These are phyloP conservation scores for Branchellion lobata DNA, from an alignment of 2,888 invertebrate species.

Conservation along the genomic window DNA sequence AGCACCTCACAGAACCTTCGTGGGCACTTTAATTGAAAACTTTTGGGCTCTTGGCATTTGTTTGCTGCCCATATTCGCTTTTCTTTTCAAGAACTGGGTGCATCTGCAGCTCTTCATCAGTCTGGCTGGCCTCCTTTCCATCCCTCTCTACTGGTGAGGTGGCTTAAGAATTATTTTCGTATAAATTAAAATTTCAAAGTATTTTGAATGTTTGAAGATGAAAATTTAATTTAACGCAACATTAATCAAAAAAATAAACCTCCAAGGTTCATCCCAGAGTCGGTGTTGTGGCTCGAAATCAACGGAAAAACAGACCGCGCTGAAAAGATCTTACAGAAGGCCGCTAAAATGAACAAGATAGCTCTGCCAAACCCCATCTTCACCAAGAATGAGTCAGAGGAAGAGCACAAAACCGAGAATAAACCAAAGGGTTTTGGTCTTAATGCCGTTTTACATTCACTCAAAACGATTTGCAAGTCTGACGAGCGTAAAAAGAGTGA, in stretches of 20 bases:
- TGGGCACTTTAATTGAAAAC: constrained; percentile 51
- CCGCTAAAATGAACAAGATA: constrained; percentile 51
- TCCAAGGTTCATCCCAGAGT: constrained; percentile 52
- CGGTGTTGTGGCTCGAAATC: constrained; percentile 52
- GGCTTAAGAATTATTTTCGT: background rate
- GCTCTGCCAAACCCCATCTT: constrained; percentile 46
- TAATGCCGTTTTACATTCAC: background rate
- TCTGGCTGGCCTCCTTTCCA: constrained; percentile 49
- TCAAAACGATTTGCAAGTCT: background rate
- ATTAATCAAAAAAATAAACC: too few relatives aligned
- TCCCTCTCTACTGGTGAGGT: constrained; percentile 51
- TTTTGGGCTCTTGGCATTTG: constrained; percentile 53
- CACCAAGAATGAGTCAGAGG: background rate
- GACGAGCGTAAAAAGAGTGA: background rate
- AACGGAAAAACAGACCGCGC: constrained; percentile 50
- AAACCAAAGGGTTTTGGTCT: background rate
- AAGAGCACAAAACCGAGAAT: background rate
- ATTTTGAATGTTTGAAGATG: background rate
- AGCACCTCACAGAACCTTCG: constrained; percentile 52
- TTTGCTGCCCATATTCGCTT: constrained; percentile 52
- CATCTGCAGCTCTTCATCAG: constrained; percentile 52
- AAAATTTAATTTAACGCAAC: too few relatives aligned
- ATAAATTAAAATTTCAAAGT: background rate
- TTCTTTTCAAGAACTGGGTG: constrained; percentile 53
- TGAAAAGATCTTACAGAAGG: constrained; percentile 50